Conservation (phyloP, 2,888 invertebrate genomes). For the Eugnorisma glareosa region DNA sequence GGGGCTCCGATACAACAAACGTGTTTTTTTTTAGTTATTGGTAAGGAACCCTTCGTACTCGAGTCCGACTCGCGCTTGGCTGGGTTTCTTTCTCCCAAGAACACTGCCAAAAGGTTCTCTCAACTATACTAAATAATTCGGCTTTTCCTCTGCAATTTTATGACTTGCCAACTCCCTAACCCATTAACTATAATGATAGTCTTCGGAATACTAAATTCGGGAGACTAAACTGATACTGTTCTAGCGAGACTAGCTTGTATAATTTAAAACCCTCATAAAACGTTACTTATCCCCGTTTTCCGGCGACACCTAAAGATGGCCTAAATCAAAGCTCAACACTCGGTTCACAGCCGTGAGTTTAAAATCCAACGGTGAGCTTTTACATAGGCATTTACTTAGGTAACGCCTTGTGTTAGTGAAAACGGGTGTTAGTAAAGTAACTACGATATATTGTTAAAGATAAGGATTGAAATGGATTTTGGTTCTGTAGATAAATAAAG, state of each 20-base stretch:
- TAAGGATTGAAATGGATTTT: conserved; percentile 40
- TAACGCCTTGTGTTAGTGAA: neutral
- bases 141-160: conserved; percentile 55
- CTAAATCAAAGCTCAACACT: neutral
- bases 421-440: conserved; percentile 6
- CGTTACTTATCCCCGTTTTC: neutral
- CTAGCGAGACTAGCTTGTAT: conserved; percentile 39
- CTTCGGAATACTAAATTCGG: conserved; percentile 56
- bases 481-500: conserved; percentile 18
- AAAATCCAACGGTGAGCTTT: neutral
- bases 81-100: conserved; percentile 3
- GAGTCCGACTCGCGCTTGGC: too few species aligned
- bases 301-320: neutral
- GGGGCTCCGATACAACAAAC: too few species aligned
- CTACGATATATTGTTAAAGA: conserved; percentile 32
- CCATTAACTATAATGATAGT: conserved; percentile 61
- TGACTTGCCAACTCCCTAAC: conserved; percentile 51
- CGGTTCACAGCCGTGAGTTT: neutral
- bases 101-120: conserved; percentile 7
- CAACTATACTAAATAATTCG: conserved; percentile 50
- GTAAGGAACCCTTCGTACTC: too few species aligned
- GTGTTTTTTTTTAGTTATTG: too few species aligned
- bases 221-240: conserved; percentile 39
- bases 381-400: neutral
- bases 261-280: conserved; percentile 59